Evolutionary conservation across 2,888 invertebrate species (phyloP), one percentile per base, ranked within the genome.

Genomic region (Ennomos quercinarius): DNA sequence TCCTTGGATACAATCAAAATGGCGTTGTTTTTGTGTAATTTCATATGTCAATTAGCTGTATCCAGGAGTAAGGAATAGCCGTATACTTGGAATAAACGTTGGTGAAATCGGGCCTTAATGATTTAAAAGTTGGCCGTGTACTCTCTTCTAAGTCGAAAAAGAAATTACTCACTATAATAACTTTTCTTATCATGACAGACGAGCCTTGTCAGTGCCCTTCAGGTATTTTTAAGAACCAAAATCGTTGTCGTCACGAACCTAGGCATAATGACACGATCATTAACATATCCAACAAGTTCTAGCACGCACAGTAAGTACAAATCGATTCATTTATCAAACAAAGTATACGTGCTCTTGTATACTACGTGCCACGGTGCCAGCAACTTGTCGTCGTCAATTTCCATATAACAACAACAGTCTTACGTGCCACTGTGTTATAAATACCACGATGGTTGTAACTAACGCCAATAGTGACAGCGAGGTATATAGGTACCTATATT

Each of bases 241-340:
- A 54, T 47, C 43, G 48, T 13, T 46, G 47, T 54, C 43, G 48
- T 13, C 55, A 56, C 55, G 55, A 56, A 56, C 38, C 38, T 47
- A 54, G 37, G 41, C 27, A 41, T 53, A 53, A 47, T 35, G 37
- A 40, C 11, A 41, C 27, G 27, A 39, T 50, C 49, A 56, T 49
- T 56, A 56, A 36, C 39, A 50, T 50, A 49, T 17, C 12, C 13
- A 36, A 55, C 41, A 34, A 42, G 41, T 39, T 17, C 40, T 48
- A 11, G 39, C 56, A 56, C 56, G 56, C 43, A 55, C 42, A 11
- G n/a, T 46, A 17, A 27, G 35, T 17, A 40, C 4, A 6, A 37
- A 55, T 43, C 38, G 43, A 43, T 49, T 43, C 27, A n/a, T 55
- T 42, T 34, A 35, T 9, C 36, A 13, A 46, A 40, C 34, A 45